phyloP scores from a whole-genome alignment of 2,797 vertebrate species.

The Rhinophrynus dorsalis region DNA sequence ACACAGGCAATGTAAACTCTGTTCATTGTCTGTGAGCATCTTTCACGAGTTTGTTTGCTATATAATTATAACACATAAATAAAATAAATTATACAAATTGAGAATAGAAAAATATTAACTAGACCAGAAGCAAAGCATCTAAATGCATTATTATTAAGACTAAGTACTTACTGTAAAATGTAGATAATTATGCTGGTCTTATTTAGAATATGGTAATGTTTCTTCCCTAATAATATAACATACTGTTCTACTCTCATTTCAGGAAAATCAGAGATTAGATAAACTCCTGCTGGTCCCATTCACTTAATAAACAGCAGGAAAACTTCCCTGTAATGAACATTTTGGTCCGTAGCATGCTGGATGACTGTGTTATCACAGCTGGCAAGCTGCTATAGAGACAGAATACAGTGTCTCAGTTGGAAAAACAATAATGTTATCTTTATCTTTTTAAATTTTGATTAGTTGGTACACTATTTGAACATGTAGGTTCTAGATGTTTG shows the following conservation, averaged over 20 bases:
- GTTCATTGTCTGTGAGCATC: too few relatives aligned
- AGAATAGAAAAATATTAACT: constrained; percentile 13
- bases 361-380: constrained; percentile 42
- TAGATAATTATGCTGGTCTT: constrained; percentile 35
- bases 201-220: constrained; percentile 42
- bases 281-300: constrained; percentile 40
- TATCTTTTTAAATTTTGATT: constrained; percentile 45
- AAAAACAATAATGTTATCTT: constrained; percentile 44
- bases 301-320: constrained; percentile 47
- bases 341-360: constrained; percentile 20
- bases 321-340: constrained; percentile 40
- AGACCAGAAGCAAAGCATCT: background rate
- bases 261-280: constrained; percentile 38
- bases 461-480: constrained; percentile 28
- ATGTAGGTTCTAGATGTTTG: constrained; percentile 18
- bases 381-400: constrained; percentile 38
- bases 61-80: constrained; percentile 4
- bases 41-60: too few relatives aligned
- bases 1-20: too few relatives aligned
- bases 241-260: constrained; percentile 22
- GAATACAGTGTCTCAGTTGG: constrained; percentile 38
- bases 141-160: constrained; percentile 33
- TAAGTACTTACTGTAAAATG: constrained; percentile 23
- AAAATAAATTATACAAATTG: constrained; percentile 11
- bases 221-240: constrained; percentile 38